These are phyloP conservation scores for Scaptomyza tumidula DNA, from an alignment of 2,888 invertebrate species.

Conservation along the genomic window DNA sequence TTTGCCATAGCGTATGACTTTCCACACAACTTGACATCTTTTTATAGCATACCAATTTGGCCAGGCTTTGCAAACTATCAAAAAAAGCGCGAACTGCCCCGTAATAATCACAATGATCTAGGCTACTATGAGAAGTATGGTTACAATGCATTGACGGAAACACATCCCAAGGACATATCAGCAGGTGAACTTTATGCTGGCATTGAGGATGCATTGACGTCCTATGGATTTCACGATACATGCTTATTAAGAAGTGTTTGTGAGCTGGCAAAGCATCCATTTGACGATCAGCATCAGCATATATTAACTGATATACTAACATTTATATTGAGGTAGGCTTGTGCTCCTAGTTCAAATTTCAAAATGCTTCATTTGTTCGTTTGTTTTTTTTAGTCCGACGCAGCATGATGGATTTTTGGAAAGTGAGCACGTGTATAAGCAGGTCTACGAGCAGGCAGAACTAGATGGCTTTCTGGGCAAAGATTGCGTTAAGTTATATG, in stretches of 20 bases:
- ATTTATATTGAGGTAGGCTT: constrained; percentile 88
- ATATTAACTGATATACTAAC: constrained; percentile 88
- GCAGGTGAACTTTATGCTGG: constrained; percentile 83
- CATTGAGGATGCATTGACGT: constrained; percentile 77
- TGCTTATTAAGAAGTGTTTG: constrained; percentile 89
- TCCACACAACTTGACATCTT: constrained; percentile 73
- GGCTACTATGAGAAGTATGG: constrained; percentile 64
- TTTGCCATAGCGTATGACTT: constrained; percentile 82
- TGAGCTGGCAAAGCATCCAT: constrained; percentile 88
- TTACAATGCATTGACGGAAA: constrained; percentile 29
- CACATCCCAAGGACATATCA: constrained; percentile 82
- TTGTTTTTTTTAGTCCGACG: constrained; percentile 83
- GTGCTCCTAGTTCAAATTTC: rapidly evolving
- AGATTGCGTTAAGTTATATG: constrained; percentile 75
- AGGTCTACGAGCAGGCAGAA: constrained; percentile 82
- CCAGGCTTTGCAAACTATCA: constrained; percentile 74
- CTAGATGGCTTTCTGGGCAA: constrained; percentile 72
- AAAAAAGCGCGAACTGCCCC: constrained; percentile 40
- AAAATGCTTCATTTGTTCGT: background rate
- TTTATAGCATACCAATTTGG: constrained; percentile 83
- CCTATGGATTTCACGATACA: constrained; percentile 86
- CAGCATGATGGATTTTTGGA: constrained; percentile 86
- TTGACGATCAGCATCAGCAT: constrained; percentile 85
- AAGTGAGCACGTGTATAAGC: constrained; percentile 84
- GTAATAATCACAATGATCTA: constrained; percentile 13